Base-by-base conservation (phyloP, 2,113 vertebrate species). In the Arothron firmamentum region DNA sequence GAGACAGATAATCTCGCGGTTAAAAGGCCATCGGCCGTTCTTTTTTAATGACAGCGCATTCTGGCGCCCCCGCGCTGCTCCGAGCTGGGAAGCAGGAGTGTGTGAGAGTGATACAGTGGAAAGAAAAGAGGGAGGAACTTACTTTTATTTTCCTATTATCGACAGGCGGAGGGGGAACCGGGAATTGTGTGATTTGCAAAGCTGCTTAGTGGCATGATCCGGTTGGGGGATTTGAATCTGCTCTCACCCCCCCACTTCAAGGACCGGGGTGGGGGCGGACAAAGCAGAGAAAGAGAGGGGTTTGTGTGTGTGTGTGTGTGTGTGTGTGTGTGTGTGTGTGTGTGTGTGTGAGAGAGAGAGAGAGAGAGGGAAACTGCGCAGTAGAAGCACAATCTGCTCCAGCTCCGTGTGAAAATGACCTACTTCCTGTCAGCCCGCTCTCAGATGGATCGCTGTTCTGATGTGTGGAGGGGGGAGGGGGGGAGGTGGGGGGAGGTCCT, bases 351-450 rank as follows among this genome's bases (percentile, higher is more conserved):
- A 43, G 62, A 45, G 62, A 13, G 67, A 9, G 47, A 31, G 65
- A n/a, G n/a, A n/a, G 59, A 23, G 59, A 43, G 72, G 42, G 52
- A 66, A 76, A 65, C 57, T 11, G 72, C 28, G 25, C 74, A 69
- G 68, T 70, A 89, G 74, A 83, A 70, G 74, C 69, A 62, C 79
- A 87, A 80, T 88, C 74, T 83, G 80, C 65, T 80, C 50, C 51
- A 69, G 82, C 83, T 83, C 74, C 59, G 79, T 83, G 78, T 78
- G 78, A 82, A 84, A 88, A 84, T 89, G 88, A 91, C 90, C 90
- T 90, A 91, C 79, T 90, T 91, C 88, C 79, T 88, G 76, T 88
- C 74, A 83, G 75, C 80, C 62, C 21, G 25, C 59, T 83, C 80
- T 84, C 74, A 83, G 77, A 79, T 75, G 78, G 82, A 77, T 80